These are phyloP conservation scores for Cryptus viduatorius DNA, from an alignment of 2,888 invertebrate species.

Conservation along the genomic window DNA sequence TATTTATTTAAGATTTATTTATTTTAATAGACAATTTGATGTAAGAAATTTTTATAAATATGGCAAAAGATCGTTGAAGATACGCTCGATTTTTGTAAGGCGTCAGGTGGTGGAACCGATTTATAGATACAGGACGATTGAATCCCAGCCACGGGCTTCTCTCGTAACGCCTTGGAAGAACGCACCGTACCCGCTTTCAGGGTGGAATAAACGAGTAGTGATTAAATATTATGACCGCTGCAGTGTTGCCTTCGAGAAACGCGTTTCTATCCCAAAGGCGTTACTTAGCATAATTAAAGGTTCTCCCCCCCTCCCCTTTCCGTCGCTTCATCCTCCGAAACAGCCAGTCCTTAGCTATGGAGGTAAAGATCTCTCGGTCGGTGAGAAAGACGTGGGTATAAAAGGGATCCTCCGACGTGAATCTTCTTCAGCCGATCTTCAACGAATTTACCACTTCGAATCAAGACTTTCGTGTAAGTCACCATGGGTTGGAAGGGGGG, in stretches of 20 bases:
- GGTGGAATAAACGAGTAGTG: conserved; percentile 82
- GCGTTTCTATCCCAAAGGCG: conserved; percentile 77
- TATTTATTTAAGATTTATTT: background rate
- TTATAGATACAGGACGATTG: conserved; percentile 71
- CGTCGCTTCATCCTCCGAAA: conserved; percentile 45
- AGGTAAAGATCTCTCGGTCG: conserved; percentile 35
- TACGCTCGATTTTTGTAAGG: background rate
- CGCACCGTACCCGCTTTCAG: conserved; percentile 69
- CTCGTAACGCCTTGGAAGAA: conserved; percentile 71
- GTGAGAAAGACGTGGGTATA: conserved; percentile 31
- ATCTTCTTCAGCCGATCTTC: conserved; percentile 52
- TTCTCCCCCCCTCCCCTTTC: conserved; percentile 71
- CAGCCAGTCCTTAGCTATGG: conserved; percentile 49
- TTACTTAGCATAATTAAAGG: conserved; percentile 85
- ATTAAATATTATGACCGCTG: conserved; percentile 85
- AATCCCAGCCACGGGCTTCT: conserved; percentile 72
- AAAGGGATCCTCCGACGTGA: conserved; percentile 45
- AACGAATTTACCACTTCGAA: conserved; percentile 44
- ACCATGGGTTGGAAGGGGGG: background rate
- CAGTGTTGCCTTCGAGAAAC: conserved; percentile 72
- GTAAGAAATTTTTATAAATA: background rate
- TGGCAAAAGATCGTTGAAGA: background rate
- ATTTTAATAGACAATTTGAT: background rate
- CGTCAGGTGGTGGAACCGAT: background rate
- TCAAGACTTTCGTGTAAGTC: conserved; percentile 43